Evolutionary conservation across 2,113 vertebrate species (phyloP).

Genomic region (Falcunculus frontatus): DNA sequence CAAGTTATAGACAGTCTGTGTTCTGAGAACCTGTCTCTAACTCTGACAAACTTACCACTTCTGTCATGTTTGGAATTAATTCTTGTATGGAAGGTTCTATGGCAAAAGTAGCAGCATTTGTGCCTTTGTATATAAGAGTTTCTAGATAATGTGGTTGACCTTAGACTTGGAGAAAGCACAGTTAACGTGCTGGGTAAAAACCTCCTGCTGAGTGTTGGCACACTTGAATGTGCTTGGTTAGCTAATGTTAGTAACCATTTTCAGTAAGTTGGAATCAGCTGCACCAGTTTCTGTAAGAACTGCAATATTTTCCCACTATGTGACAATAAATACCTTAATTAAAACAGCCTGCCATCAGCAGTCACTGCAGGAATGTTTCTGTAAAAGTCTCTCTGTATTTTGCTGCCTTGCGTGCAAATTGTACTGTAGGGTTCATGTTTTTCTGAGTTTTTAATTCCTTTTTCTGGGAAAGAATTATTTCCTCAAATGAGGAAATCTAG

Average conservation of each 20-base stretch:
- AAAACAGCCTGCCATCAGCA: background rate
- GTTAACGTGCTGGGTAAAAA: background rate
- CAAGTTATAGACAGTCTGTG: background rate
- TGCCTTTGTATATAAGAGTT: background rate
- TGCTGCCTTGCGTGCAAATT: background rate
- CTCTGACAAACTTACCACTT: background rate
- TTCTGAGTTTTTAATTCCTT: background rate
- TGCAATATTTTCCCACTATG: background rate
- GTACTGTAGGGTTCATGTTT: background rate
- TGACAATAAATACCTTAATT: background rate
- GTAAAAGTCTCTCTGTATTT: background rate
- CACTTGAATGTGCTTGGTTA: background rate
- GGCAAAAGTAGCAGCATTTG: background rate
- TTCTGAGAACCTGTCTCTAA: background rate
- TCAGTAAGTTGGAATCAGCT: background rate
- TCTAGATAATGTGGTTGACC: background rate
- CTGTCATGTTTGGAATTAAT: background rate
- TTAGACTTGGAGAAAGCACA: background rate
- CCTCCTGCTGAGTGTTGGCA: background rate
- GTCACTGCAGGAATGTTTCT: background rate
- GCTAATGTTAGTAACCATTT: background rate
- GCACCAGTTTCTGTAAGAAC: background rate
- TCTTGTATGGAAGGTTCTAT: background rate
- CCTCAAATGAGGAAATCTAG: background rate
- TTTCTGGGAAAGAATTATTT: background rate